Evolutionary conservation across 2,797 vertebrate genomes (phyloP).

Genomic region (Anguilla pacifica): DNA sequence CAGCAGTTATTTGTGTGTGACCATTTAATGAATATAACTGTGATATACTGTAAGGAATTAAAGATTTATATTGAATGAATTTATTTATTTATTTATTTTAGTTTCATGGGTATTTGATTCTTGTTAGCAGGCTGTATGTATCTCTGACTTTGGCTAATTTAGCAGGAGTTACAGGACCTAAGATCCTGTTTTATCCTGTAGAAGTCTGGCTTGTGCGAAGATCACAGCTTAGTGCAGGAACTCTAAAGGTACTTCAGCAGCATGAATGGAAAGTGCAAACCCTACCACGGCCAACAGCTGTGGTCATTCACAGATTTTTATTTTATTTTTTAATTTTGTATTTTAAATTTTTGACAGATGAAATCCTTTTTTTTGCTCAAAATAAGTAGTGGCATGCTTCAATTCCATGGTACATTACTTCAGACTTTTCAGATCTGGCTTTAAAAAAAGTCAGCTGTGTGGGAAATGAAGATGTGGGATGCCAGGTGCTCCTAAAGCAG

Average conservation of each 20-base stretch:
- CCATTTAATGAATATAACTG: background rate
- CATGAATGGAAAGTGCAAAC: too few species aligned
- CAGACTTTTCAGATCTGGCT: background rate
- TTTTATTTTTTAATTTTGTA: conserved; percentile 10
- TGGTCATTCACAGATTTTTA: conserved; percentile 9
- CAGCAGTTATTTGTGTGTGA: conserved; percentile 27
- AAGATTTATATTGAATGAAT: conserved; percentile 35
- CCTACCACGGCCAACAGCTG: too few species aligned
- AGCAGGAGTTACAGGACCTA: background rate
- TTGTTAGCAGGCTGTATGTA: background rate
- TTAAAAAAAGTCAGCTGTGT: background rate
- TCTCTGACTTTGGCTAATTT: background rate
- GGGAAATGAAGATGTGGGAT: background rate
- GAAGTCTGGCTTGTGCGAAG: background rate
- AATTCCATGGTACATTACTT: background rate
- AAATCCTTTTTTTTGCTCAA: background rate
- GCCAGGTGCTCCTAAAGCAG: background rate
- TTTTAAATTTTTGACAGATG: background rate
- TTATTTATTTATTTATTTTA: conserved; percentile 45
- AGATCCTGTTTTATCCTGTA: background rate
- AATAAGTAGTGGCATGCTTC: background rate
- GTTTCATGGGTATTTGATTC: conserved; percentile 31
- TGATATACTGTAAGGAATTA: conserved; percentile 23
- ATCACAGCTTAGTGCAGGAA: background rate
- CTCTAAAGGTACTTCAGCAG: background rate